These are phyloP conservation scores for Copsychus sechellarum DNA, from an alignment of 2,113 vertebrate genomes.

Conservation along the genomic window DNA sequence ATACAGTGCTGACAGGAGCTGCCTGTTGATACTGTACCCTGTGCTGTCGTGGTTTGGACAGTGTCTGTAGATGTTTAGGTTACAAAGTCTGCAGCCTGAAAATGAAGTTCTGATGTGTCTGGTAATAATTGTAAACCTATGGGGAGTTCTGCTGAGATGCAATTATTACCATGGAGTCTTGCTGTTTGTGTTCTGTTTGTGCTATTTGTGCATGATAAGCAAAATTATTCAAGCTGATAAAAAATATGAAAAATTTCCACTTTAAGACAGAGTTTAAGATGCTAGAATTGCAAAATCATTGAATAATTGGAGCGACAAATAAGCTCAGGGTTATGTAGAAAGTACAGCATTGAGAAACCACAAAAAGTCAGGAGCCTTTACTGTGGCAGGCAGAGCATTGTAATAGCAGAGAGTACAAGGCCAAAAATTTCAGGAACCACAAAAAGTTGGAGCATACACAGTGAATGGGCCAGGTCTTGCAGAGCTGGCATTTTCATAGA, in stretches of 20 bases:
- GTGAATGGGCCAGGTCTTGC: background rate
- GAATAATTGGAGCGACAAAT: background rate
- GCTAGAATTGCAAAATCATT: background rate
- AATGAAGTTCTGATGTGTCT: background rate
- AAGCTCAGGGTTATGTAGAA: background rate
- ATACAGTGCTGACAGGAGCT: background rate
- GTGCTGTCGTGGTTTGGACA: background rate
- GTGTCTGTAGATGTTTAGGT: background rate
- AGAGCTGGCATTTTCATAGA: background rate
- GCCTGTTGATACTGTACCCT: background rate
- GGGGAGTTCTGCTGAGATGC: background rate
- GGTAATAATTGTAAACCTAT: background rate
- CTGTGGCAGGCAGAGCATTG: background rate
- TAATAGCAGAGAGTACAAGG: background rate
- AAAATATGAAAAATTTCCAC: background rate
- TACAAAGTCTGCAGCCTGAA: background rate
- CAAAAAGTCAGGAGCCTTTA: background rate
- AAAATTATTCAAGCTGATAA: background rate
- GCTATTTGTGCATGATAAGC: background rate
- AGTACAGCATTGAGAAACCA: background rate
- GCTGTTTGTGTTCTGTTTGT: background rate
- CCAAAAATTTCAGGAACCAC: background rate
- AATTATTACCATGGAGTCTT: background rate
- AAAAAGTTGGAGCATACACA: background rate
- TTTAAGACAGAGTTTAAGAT: background rate